These are phyloP conservation scores for Andrena camellia DNA, from an alignment of 2,888 invertebrate genomes.

Conservation along the genomic window DNA sequence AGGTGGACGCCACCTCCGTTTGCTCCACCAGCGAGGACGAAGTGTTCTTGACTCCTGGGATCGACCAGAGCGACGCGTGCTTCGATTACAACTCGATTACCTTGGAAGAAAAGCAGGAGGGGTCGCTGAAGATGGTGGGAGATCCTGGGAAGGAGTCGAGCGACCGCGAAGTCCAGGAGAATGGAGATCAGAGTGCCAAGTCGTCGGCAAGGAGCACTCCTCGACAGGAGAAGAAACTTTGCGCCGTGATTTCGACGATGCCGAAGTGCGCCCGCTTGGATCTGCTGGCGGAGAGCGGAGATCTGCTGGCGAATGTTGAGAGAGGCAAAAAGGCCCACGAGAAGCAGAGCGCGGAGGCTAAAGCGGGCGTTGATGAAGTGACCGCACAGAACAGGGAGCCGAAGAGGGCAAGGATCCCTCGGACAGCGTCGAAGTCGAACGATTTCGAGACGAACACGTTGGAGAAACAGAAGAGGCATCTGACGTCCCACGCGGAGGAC, in stretches of 20 bases:
- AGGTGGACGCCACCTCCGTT: not conserved
- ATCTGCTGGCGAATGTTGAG: not conserved
- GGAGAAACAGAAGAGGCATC: conserved; percentile 71
- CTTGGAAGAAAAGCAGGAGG: not conserved
- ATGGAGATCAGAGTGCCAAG: not conserved
- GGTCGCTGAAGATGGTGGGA: not conserved
- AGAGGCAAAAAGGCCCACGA: not conserved
- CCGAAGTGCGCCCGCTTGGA: conserved; percentile 77
- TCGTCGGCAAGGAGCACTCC: not conserved
- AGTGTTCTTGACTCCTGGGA: conserved; percentile 10
- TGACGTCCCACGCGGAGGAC: conserved; percentile 74
- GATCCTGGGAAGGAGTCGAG: not conserved
- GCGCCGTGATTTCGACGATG: conserved; percentile 78
- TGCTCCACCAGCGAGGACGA: conserved; percentile 31
- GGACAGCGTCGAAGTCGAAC: conserved; percentile 76
- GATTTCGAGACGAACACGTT: conserved; percentile 74
- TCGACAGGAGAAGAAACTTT: conserved; percentile 44
- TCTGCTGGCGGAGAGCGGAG: not conserved
- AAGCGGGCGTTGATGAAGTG: not conserved
- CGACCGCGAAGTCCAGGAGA: not conserved
- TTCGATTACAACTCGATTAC: conserved; percentile 10
- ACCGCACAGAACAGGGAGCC: not conserved
- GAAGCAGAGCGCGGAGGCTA: not conserved
- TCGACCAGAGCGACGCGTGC: not conserved
- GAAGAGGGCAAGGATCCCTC: conserved; percentile 44